Percentiles rank a stretch among this genome's conserved stretches.
Conservation (phyloP, 1,140 invertebrate genomes). For the Drosophila rhopaloa region DNA sequence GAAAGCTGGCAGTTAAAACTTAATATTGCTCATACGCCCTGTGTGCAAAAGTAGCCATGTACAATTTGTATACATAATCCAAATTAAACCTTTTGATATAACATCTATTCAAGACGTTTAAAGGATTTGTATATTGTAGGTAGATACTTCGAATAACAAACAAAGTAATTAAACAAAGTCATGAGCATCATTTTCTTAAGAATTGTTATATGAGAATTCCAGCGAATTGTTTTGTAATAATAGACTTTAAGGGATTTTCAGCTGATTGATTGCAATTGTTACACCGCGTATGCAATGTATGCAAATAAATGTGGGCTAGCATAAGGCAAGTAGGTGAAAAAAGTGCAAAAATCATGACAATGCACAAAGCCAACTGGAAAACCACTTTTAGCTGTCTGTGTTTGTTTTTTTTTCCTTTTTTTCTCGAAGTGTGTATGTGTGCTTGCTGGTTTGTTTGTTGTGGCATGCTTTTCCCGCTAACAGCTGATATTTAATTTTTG, state of each 20-base stretch:
- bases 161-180: background rate
- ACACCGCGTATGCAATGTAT: background rate
- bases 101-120: too few relatives aligned
- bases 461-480: slow-evolving; percentile 38
- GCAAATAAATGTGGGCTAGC: slow-evolving; percentile 3
- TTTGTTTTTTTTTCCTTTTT: slow-evolving; percentile 10
- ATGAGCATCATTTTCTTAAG: background rate
- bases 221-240: background rate
- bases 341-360: slow-evolving; percentile 10
- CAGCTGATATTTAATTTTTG: slow-evolving; percentile 42
- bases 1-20: background rate
- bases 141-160: background rate
- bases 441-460: slow-evolving; percentile 8
- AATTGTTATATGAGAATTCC: background rate
- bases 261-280: background rate
- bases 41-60: background rate
- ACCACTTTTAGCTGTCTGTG: slow-evolving; percentile 2
- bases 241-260: background rate
- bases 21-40: slow-evolving; percentile 13
- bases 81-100: too few relatives aligned
- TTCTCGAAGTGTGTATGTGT: background rate
- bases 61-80: too few relatives aligned
- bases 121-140: too few relatives aligned
- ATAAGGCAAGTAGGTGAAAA: background rate
- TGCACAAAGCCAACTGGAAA: slow-evolving; percentile 20